Conservation (phyloP, 1,140 invertebrate species). For the Agrilus planipennis region DNA sequence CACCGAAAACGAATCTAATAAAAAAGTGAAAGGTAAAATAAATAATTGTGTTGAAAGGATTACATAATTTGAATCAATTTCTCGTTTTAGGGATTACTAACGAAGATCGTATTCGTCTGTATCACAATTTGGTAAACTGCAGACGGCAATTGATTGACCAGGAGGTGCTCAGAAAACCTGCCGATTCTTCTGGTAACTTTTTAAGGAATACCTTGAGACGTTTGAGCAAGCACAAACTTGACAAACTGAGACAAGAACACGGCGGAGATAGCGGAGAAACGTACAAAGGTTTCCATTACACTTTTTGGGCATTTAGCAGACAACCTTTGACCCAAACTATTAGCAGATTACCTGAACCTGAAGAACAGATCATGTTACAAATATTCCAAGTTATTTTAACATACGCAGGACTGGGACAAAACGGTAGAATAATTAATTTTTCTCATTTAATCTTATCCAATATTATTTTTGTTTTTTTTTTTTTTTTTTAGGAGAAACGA, state of each 20-base stretch:
- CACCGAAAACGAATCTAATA: constrained; percentile 63
- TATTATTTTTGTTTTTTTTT: too few species aligned
- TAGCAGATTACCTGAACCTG: constrained; percentile 70
- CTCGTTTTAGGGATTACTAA: constrained; percentile 49
- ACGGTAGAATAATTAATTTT: too few species aligned
- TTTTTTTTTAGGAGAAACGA: constrained; percentile 25
- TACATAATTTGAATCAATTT: too few species aligned
- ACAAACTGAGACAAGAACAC: constrained; percentile 72
- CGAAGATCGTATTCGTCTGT: constrained; percentile 68
- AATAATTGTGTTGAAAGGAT: too few species aligned
- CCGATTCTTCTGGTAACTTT: constrained; percentile 66
- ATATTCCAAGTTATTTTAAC: constrained; percentile 65
- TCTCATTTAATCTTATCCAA: too few species aligned
- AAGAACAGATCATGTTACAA: constrained; percentile 74
- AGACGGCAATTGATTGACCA: constrained; percentile 72
- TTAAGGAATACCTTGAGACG: constrained; percentile 75
- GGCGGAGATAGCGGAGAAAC: constrained; percentile 65
- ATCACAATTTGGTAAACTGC: constrained; percentile 69
- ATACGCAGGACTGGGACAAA: constrained; percentile 73
- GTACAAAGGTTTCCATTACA: constrained; percentile 75
- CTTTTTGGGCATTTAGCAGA: constrained; percentile 85
- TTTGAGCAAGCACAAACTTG: constrained; percentile 77
- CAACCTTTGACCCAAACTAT: constrained; percentile 68
- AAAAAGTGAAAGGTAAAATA: constrained; percentile 38
- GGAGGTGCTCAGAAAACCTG: constrained; percentile 67